Evolutionary conservation across 2,797 vertebrate species (phyloP), one percentile per base, ranked within the genome.

Genomic region (Tachyglossus aculeatus): DNA sequence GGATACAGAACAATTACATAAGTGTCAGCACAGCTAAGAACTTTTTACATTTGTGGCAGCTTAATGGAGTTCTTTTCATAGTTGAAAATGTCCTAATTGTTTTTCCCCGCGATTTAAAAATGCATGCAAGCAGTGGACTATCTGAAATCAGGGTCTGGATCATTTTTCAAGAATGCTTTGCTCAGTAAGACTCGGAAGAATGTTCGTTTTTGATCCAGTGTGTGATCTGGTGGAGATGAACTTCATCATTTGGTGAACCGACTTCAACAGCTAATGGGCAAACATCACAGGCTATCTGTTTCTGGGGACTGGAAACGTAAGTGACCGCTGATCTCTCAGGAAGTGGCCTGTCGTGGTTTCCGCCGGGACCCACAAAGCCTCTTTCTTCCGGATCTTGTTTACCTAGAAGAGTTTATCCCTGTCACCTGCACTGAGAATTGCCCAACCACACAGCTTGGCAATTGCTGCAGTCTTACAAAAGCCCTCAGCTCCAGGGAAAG

Each of bases 1-100:
- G 91, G 91, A 91, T 44, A 1, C 87, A 90, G 91, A 90, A 90
- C 88, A 90, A 88, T 94, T 93, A 93, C 77, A 67, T 93, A 90
- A 93, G 88, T 89, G 81, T 88, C 86, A 86, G 89, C 82, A 69
- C 76, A 89, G 85, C 45, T 31, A 88, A 88, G 88, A 91, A 93
- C 91, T 91, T 93, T 84, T 91, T 90, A 92, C 90, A 90, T 92
- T 87, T 90, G 73, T 90, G 87, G 89, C 88, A 90, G 84, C 63
- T 89, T 86, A 86, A 83, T 88, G 80, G 80, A 85, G 77, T 88
- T 89, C 78, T 88, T 89, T 88, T 90, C 80, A 82, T 75, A 82
- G 80, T 81, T 79, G 85, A 88, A 91, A 90, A 87, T 86, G 84
- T 71, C 77, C 69, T 88, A 85, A 89, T 85, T 86, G 76, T 84